Evolutionary conservation across 2,888 invertebrate genomes (phyloP).

Genomic region (Pandemis heparana): DNA sequence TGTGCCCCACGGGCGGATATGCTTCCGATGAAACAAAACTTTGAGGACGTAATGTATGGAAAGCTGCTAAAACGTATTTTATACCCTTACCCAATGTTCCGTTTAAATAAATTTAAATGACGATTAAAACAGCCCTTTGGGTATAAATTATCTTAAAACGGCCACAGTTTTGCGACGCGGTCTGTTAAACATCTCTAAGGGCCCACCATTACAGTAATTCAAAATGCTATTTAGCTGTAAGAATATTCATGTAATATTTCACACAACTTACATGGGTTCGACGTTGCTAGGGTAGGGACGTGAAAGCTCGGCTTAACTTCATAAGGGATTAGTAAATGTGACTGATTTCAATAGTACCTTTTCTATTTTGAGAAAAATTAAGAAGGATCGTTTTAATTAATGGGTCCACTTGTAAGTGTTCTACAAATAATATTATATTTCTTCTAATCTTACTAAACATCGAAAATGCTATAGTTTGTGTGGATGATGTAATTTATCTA

Average conservation of each 20-base stretch:
- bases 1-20: conserved; percentile 44
- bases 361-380: not conserved
- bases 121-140: conserved; percentile 39
- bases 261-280: conserved; percentile 14
- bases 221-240: conserved; percentile 38
- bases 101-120: conserved; percentile 40
- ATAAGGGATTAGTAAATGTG: not conserved
- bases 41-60: conserved; percentile 41
- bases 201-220: conserved; percentile 36
- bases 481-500: too few species aligned
- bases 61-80: conserved; percentile 39
- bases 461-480: too few species aligned
- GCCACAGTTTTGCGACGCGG: conserved; percentile 36
- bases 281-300: not conserved
- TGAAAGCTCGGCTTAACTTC: not conserved
- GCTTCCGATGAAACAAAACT: conserved; percentile 50
- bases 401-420: too few species aligned
- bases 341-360: not conserved
- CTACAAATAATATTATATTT: too few species aligned
- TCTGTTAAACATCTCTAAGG: conserved; percentile 40
- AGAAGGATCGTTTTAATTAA: too few species aligned
- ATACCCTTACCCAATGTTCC: conserved; percentile 45
- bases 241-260: conserved; percentile 34
- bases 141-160: conserved; percentile 42
- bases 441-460: too few species aligned